Conservation (phyloP, 2,797 vertebrate species). For the Podarcis siculus region DNA sequence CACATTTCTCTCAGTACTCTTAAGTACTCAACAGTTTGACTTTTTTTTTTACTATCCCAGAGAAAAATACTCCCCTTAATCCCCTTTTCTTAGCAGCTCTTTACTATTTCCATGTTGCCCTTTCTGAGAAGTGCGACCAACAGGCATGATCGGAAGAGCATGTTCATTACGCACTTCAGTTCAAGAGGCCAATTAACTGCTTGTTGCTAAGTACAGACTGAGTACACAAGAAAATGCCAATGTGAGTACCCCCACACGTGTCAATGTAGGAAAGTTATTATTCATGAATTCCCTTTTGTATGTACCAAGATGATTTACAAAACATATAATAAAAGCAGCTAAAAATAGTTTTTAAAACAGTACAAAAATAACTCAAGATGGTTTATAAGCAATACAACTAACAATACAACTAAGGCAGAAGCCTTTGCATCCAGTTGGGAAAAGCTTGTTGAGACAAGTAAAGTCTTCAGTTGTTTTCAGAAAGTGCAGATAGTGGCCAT, state of each 20-base stretch:
- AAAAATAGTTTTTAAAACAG: too few species aligned
- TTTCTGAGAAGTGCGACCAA: slow-evolving; percentile 14
- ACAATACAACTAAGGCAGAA: too few species aligned
- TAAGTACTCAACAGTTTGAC: not conserved
- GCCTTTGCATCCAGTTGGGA: too few species aligned
- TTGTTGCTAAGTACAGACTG: not conserved
- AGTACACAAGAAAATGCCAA: not conserved
- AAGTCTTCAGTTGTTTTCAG: too few species aligned
- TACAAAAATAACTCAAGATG: too few species aligned
- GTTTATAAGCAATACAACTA: too few species aligned
- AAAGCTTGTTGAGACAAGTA: too few species aligned
- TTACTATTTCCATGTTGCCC: slow-evolving; percentile 1
- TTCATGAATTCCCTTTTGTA: too few species aligned
- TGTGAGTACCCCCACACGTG: not conserved
- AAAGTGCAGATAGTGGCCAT: too few species aligned
- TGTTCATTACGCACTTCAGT: not conserved
- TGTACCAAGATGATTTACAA: too few species aligned
- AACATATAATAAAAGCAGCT: too few species aligned
- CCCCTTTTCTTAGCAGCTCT: not conserved
- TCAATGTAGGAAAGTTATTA: not conserved
- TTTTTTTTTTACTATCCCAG: not conserved
- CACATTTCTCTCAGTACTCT: not conserved
- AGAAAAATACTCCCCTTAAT: not conserved
- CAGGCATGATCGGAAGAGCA: not conserved
- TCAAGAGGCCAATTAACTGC: not conserved